Base-by-base conservation (phyloP, 2,797 vertebrate species). In the Bovichtus variegatus region DNA sequence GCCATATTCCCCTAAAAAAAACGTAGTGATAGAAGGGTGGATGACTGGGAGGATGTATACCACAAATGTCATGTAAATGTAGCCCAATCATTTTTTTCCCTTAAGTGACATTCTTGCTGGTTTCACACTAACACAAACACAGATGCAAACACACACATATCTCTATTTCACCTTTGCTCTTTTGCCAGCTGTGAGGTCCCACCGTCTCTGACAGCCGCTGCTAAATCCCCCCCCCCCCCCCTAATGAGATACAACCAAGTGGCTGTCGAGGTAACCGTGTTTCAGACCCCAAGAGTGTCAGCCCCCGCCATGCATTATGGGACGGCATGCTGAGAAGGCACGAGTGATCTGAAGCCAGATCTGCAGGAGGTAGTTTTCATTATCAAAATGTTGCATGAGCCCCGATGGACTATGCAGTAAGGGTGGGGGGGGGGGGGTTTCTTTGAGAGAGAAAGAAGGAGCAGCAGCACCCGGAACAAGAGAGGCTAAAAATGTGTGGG, bases 181-280 rank as follows among this genome's bases (percentile, higher is more conserved):
- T 40, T 8, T 7, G 34, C 61, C 23, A 3, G 18, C 49, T 16
- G 0, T 15, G 41, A 70, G 38, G 57, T 64, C 34, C 21, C 36
- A 3, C 25, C 1, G 2, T 62, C 55, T 50, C 69, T 78, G 36
- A 73, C 74, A 90, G 65, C 83, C 31, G 34, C 65, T 66, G 68
- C 50, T 66, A 71, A 61, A 78, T 63, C 9, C n/a, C 27, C 72
- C 53, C 36, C 21, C 21, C n/a, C n/a, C n/a, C n/a, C n/a, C 12
- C 46, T 86, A 87, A 87, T 75, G 62, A 89, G 80, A 86, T 64
- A 27, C 73, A 71, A 59, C 62, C 3, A 29, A 69, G 66, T 71
- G 34, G 64, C 80, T 85, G 83, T 74, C 21, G 59, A 74, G 71
- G 71, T 69, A 90, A 80, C 89, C 40, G 23, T 47, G 74, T 74